Base-by-base conservation (phyloP, 2,888 invertebrate species). In the Lutraria lutraria region DNA sequence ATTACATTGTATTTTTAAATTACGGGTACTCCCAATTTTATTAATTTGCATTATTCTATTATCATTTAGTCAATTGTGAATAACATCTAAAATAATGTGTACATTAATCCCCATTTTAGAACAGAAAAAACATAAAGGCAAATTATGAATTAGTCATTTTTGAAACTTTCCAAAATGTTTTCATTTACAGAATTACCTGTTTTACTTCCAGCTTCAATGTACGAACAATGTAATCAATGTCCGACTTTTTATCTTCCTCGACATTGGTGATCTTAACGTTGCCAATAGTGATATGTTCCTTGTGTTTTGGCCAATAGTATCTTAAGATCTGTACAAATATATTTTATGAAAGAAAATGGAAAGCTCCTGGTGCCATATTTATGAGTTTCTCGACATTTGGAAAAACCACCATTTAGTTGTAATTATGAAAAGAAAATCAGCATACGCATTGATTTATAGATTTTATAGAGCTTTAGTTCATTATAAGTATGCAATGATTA, bases 251-350 rank as follows among this genome's bases (percentile, higher is more conserved):
- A 13, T 81, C 53, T 81, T 54, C 52, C n/a, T 54, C 52, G 1
- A 34, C n/a, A 52, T n/a, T 81, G 25, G 52, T 81, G 25, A 54
- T n/a, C 25, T 81, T 81, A 0, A 52, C 13, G 15, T 81, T 53
- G 10, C 52, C 53, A 81, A 53, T n/a, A 19, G 81, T 81, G 2
- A 53, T 34, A 81, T 52, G 29, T 15, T 81, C 53, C 52, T 81
- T 53, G n/a, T 81, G 52, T 81, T 81, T 81, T 16, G 84, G 72
- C 84, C 84, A 84, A 31, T 84, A 84, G 21, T 52, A 52, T 76
- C 76, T 76, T 13, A 76, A n/a, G 31, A 76, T n/a, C 84, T 84
- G 31, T 6, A 43, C 3, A 16, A 19, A 31, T 8, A 79, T 16
- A 31, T 29, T 15, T 8, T 29, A 31, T 1, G 29, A 31, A 13